Evolutionary conservation across 2,797 vertebrate species (phyloP).

Genomic region (Myripristis jacobus): DNA sequence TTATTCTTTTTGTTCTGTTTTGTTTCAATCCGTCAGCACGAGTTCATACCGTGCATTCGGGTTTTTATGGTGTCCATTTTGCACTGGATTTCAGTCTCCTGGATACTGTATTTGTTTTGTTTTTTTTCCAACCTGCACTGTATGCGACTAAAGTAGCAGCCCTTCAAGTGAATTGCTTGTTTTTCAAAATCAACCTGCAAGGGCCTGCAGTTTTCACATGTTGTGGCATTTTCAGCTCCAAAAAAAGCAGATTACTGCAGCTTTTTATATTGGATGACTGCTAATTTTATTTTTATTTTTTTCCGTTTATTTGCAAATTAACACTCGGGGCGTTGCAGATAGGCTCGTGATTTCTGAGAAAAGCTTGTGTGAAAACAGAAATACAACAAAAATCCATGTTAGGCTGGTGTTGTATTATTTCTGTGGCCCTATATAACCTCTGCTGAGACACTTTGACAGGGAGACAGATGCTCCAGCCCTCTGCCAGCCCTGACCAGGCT

Average conservation of each 20-base stretch:
- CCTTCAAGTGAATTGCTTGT: no score
- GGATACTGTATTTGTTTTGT: neutral
- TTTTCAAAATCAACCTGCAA: no score
- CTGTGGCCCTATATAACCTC: slow-evolving; percentile 13
- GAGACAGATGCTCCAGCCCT: slow-evolving; percentile 29
- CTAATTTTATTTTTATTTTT: neutral
- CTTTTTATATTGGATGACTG: neutral
- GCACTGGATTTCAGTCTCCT: no score
- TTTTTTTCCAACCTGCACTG: neutral
- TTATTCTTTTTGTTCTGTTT: no score
- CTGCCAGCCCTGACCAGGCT: neutral
- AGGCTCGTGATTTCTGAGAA: neutral
- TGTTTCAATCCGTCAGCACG: neutral
- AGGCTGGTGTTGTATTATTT: neutral
- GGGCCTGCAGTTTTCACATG: neutral
- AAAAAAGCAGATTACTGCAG: neutral
- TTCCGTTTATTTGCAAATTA: neutral
- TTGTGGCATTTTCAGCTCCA: neutral
- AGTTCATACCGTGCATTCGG: neutral
- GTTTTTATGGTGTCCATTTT: neutral
- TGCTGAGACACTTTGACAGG: slow-evolving; percentile 37
- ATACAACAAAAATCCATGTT: no score
- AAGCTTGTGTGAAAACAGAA: neutral
- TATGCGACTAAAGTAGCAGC: neutral
- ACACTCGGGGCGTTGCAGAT: no score